Percentiles rank a stretch among this genome's conserved stretches.
Evolutionary conservation across 2,888 invertebrate genomes (phyloP).

Genomic region (Globia sparganii): DNA sequence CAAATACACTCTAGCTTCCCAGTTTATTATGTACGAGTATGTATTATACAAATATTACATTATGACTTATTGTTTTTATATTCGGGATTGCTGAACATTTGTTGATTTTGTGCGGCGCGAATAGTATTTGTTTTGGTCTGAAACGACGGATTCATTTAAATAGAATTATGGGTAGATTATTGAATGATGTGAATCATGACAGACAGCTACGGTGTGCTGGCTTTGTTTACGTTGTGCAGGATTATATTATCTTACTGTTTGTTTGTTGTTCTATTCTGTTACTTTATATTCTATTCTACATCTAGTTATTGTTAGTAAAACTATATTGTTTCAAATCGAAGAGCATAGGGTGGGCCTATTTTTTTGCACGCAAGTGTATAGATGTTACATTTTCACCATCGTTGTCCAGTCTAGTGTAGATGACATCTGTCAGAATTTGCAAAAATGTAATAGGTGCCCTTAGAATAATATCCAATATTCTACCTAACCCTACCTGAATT

Average conservation of each 20-base stretch:
- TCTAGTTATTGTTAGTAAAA: no score
- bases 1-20: slow-evolving; percentile 5
- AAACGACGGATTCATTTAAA: neutral
- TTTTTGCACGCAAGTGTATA: no score
- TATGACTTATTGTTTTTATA: slow-evolving; percentile 32
- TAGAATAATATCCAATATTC: neutral
- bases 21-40: neutral
- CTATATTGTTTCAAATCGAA: no score
- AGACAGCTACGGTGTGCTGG: neutral
- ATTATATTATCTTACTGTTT: neutral
- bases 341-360: no score
- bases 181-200: neutral
- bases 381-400: neutral
- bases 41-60: slow-evolving; percentile 25
- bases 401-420: neutral
- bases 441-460: neutral
- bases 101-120: neutral
- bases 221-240: neutral
- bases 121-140: slow-evolving; percentile 4
- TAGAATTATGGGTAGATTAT: neutral
- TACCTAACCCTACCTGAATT: neutral
- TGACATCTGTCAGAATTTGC: neutral
- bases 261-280: neutral
- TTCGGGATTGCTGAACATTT: neutral
- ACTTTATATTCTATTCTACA: neutral